These are phyloP conservation scores for Ophiodon elongatus DNA, from an alignment of 2,113 vertebrate species.

Conservation along the genomic window DNA sequence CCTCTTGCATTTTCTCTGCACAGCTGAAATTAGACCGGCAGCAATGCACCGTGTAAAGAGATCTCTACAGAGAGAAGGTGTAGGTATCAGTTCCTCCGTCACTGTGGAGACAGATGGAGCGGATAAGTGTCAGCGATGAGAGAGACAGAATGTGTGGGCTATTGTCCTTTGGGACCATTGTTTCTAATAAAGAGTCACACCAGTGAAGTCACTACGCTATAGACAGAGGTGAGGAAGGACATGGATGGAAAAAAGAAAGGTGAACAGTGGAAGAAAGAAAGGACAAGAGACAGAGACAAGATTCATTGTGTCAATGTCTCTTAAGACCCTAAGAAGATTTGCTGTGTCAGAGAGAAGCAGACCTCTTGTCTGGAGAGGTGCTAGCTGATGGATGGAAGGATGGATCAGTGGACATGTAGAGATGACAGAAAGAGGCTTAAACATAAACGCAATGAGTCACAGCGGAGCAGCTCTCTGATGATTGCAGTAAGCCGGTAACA, in stretches of 20 bases:
- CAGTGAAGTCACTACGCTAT: neutral
- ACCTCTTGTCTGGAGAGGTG: constrained; percentile 23
- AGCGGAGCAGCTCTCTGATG: constrained; percentile 39
- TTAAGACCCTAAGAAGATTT: constrained; percentile 50
- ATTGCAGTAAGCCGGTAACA: constrained; percentile 35
- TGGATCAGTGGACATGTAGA: constrained; percentile 53
- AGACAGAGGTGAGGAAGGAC: neutral
- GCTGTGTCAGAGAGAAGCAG: constrained; percentile 14
- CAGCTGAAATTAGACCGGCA: constrained; percentile 20
- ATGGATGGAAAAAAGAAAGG: neutral
- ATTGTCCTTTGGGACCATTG: constrained; percentile 1
- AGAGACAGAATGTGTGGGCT: constrained; percentile 29
- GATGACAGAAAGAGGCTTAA: constrained; percentile 64
- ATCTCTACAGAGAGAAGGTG: constrained; percentile 28
- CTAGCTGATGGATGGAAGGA: constrained; percentile 40
- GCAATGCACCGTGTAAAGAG: constrained; percentile 29
- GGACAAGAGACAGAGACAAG: neutral
- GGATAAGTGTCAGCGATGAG: constrained; percentile 31
- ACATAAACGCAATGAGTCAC: constrained; percentile 52
- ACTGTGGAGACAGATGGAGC: constrained; percentile 20
- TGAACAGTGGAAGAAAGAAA: neutral
- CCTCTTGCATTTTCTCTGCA: neutral
- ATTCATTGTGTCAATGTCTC: constrained; percentile 23
- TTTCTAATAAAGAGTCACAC: constrained; percentile 25
- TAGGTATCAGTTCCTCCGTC: constrained; percentile 51